Percentiles rank a stretch among this genome's conserved stretches.
Evolutionary conservation across 1,140 invertebrate genomes (phyloP).

Genomic region (Solenopsis fugax): DNA sequence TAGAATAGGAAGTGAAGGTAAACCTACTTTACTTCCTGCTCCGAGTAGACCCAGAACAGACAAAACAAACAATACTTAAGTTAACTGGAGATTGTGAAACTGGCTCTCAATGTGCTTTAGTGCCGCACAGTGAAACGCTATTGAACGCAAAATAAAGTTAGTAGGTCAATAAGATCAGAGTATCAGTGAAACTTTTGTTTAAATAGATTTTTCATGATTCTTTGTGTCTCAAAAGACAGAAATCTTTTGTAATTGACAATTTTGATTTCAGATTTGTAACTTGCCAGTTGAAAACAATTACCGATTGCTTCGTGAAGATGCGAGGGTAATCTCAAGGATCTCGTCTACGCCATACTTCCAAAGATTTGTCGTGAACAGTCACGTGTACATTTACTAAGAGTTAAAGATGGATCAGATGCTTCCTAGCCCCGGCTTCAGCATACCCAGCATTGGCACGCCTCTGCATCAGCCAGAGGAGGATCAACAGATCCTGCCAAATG

Average conservation of each 20-base stretch:
- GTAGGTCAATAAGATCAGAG: background rate
- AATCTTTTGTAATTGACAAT: background rate
- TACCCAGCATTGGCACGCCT: slow-evolving; percentile 96
- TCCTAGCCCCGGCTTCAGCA: slow-evolving; percentile 95
- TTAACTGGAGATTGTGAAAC: too few relatives aligned
- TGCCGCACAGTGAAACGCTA: too few relatives aligned
- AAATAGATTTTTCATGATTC: background rate
- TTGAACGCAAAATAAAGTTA: background rate
- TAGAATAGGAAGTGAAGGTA: too few relatives aligned
- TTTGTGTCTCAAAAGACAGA: background rate
- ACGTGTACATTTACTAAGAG: slow-evolving; percentile 7
- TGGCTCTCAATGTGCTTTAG: too few relatives aligned
- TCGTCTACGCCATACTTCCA: background rate
- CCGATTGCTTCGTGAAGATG: background rate
- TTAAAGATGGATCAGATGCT: slow-evolving; percentile 94
- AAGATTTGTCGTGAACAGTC: background rate
- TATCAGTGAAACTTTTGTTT: background rate
- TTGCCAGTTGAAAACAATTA: background rate
- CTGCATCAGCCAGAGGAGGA: slow-evolving; percentile 97
- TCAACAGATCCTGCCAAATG: slow-evolving; percentile 94
- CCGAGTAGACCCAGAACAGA: too few relatives aligned
- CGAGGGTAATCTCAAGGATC: slow-evolving; percentile 16
- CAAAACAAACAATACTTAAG: too few relatives aligned
- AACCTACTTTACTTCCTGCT: too few relatives aligned
- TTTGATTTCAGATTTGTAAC: slow-evolving; percentile 3